Conservation (phyloP, 2,888 invertebrate genomes). For the Laspeyria flexula region DNA sequence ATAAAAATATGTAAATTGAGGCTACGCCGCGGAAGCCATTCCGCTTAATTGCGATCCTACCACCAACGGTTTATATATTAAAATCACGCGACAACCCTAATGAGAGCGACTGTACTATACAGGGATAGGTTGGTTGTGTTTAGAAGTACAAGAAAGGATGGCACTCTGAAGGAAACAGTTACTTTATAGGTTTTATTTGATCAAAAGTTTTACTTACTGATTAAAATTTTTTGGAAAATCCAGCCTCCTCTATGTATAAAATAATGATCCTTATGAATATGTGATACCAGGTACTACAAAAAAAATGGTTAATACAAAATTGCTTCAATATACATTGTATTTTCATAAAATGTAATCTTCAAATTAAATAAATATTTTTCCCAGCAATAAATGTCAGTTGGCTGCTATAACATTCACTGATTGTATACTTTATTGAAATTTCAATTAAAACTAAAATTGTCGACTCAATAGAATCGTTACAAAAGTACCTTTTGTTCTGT, state of each 20-base stretch:
- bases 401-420: background rate
- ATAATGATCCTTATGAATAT: no score
- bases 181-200: no score
- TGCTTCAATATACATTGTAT: no score
- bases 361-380: no score
- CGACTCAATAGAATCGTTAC: slow-evolving; percentile 22
- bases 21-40: slow-evolving; percentile 50
- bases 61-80: slow-evolving; percentile 50
- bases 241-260: no score
- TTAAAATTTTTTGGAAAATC: no score
- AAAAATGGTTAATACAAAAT: no score
- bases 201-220: no score
- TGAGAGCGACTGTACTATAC: slow-evolving; percentile 35
- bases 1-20: slow-evolving; percentile 53
- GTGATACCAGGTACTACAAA: no score
- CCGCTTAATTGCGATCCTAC: slow-evolving; percentile 57
- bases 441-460: slow-evolving; percentile 22
- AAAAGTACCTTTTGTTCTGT: slow-evolving; percentile 19
- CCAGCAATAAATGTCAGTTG: no score
- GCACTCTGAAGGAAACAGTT: background rate
- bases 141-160: slow-evolving; percentile 9
- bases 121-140: slow-evolving; percentile 5
- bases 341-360: no score
- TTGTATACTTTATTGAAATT: background rate
- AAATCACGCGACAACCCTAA: slow-evolving; percentile 60